Evolutionary conservation across 2,797 vertebrate genomes (phyloP), one percentile per base, ranked within the genome.

Genomic region (Acipenser oxyrinchus): DNA sequence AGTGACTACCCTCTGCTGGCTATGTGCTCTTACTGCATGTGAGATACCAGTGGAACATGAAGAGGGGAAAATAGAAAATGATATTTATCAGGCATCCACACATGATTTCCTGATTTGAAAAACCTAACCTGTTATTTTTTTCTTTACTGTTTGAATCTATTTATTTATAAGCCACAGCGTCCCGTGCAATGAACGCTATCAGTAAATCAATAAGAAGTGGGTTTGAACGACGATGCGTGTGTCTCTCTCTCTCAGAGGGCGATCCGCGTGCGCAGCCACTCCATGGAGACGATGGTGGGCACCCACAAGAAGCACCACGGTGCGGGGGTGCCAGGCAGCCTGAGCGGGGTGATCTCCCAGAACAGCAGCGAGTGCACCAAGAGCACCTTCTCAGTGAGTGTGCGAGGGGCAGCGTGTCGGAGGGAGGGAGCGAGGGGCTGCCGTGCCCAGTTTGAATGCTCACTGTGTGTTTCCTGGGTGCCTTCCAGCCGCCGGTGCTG

Each of bases 261-360:
- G 70, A 97, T 98, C 87, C 91, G 95, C 0, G 94, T 98, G 52
- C 91, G 96, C 69, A 98, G 96, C 77, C 95, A 98, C 81, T 98
- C 96, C 74, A 97, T 97, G 95, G 96, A 98, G 87, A 96, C 95
- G 1, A 92, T 98, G 94, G 95, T 95, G 79, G 91, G 93, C 63
- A 90, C 93, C 65, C 93, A 97, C 68, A 94, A 91, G 74, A 94
- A 93, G 81, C 87, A 93, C 49, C 92, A 91, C 0, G 67, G 87
- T 0, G 82, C 87, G 0, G 90, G 92, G 4, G 91, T 99, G 64
- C 93, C 95, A 0, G 93, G 95, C 71, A 98, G 96, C 73, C 86
- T 94, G 73, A 99, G 96, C 0, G 96, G 95, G 10, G 94, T 91
- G 3, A 90, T 98, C 5, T 84, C 88, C 0, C 95, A 98, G 84